A percentile compares a stretch with the other conserved stretches of the same genome.
These are phyloP conservation scores for Pygocentrus nattereri DNA, from an alignment of 2,797 vertebrate species.

Conservation along the genomic window DNA sequence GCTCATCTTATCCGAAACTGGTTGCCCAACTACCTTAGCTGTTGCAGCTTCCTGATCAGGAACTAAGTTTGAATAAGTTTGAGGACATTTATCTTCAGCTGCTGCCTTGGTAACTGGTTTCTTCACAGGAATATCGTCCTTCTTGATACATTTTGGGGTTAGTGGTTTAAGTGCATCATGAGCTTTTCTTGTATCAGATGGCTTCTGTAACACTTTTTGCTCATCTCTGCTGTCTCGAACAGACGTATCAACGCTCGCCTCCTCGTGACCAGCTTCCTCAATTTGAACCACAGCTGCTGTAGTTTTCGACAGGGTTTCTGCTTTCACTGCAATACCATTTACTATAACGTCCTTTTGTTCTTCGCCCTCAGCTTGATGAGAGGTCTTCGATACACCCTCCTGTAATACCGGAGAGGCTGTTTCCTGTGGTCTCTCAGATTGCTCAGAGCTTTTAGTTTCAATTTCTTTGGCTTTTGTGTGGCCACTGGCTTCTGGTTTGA, in stretches of 20 bases:
- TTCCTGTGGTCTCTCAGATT: slow-evolving; percentile 4
- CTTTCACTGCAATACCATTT: slow-evolving; percentile 18
- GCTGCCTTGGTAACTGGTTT: slow-evolving; percentile 1
- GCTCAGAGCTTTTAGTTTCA: not conserved
- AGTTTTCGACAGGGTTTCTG: slow-evolving; percentile 24
- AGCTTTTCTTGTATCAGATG: slow-evolving; percentile 26
- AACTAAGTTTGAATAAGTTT: not conserved
- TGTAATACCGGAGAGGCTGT: not conserved
- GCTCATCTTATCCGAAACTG: not conserved
- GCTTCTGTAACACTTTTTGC: slow-evolving; percentile 42
- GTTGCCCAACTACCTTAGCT: slow-evolving; percentile 21
- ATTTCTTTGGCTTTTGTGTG: slow-evolving; percentile 60
- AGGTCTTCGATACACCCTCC: slow-evolving; percentile 11
- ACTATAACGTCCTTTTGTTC: slow-evolving; percentile 23
- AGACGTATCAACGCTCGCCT: not conserved
- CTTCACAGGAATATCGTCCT: not conserved
- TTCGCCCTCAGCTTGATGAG: not conserved
- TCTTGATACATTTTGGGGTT: slow-evolving; percentile 17
- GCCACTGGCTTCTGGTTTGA: slow-evolving; percentile 46
- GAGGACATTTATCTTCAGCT: slow-evolving; percentile 13
- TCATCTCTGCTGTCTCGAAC: slow-evolving; percentile 17
- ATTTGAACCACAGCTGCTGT: slow-evolving; percentile 25
- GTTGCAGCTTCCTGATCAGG: slow-evolving; percentile 16
- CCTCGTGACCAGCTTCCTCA: slow-evolving; percentile 54
- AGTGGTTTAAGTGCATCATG: not conserved